Evolutionary conservation across 2,888 invertebrate genomes (phyloP).

Genomic region (Calameuta idolon): DNA sequence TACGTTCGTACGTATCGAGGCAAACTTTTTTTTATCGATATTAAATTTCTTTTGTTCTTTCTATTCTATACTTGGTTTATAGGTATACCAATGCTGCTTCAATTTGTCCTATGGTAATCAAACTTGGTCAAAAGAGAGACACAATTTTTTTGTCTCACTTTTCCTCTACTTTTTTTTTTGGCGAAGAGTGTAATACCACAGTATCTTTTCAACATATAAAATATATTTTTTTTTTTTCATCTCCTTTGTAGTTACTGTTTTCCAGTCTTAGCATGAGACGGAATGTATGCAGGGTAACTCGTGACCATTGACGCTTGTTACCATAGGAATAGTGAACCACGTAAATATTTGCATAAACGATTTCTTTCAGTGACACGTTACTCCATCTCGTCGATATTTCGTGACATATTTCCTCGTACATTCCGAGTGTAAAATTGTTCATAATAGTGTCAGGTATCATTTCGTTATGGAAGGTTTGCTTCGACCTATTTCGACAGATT

Average conservation of each 20-base stretch:
- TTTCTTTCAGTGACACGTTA: background rate
- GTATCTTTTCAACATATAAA: background rate
- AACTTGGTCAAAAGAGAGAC: background rate
- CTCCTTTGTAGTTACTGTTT: background rate
- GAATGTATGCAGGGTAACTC: background rate
- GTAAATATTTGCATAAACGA: slow-evolving; percentile 33
- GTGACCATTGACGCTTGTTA: slow-evolving; percentile 23
- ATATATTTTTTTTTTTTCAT: background rate
- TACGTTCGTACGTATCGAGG: background rate
- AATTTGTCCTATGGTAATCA: background rate
- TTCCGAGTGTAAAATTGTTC: background rate
- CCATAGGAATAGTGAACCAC: slow-evolving; percentile 26
- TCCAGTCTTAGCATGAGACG: background rate
- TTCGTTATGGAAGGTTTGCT: background rate
- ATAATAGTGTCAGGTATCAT: background rate
- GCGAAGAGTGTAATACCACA: background rate
- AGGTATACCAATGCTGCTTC: background rate
- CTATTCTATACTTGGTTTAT: background rate
- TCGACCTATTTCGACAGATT: background rate
- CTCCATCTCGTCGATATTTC: background rate
- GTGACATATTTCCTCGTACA: background rate
- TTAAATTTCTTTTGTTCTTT: background rate
- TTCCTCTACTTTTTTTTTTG: background rate
- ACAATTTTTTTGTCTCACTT: no score
- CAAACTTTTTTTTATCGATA: background rate